Conservation (phyloP, 2,113 vertebrate genomes). For the Neodontobutis hainanensis region DNA sequence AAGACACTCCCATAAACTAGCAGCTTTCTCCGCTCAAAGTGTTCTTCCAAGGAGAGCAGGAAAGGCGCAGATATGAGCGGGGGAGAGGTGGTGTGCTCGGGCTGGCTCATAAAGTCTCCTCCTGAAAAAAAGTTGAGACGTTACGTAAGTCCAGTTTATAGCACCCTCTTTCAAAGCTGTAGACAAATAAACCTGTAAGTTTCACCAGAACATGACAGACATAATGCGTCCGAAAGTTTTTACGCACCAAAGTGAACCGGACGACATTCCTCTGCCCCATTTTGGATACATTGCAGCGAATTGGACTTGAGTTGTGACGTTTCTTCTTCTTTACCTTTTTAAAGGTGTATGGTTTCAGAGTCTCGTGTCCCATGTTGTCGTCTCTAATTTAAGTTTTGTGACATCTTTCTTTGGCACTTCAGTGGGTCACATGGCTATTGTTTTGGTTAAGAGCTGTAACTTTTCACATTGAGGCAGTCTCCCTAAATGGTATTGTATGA, state of each 20-base stretch:
- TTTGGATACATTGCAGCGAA: constrained; percentile 14
- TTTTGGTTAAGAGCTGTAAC: constrained; percentile 7
- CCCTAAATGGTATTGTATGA: not conserved
- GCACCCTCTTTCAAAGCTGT: constrained; percentile 46
- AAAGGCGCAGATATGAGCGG: constrained; percentile 84
- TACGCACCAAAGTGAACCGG: constrained; percentile 20
- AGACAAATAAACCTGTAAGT: constrained; percentile 22
- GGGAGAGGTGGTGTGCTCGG: constrained; percentile 92
- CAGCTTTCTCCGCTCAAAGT: constrained; percentile 30
- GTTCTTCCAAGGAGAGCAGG: constrained; percentile 45
- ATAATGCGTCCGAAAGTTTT: not conserved
- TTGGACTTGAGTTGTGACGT: not conserved
- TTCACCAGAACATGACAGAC: constrained; percentile 5
- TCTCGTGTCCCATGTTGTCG: not conserved
- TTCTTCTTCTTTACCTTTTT: constrained; percentile 1
- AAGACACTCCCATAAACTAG: constrained; percentile 53
- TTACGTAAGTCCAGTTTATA: constrained; percentile 90
- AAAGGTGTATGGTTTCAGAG: not conserved
- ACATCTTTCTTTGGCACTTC: constrained; percentile 1
- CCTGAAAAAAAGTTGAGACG: constrained; percentile 99
- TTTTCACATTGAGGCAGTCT: not conserved
- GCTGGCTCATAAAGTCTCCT: constrained; percentile 96
- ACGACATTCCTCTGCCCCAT: constrained; percentile 43
- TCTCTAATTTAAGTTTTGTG: too few relatives aligned
- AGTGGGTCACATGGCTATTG: not conserved